Percentiles rank a stretch among this genome's conserved stretches.
These are phyloP conservation scores for Spinus olivaceus DNA, from an alignment of 2,797 vertebrate species.

Conservation along the genomic window DNA sequence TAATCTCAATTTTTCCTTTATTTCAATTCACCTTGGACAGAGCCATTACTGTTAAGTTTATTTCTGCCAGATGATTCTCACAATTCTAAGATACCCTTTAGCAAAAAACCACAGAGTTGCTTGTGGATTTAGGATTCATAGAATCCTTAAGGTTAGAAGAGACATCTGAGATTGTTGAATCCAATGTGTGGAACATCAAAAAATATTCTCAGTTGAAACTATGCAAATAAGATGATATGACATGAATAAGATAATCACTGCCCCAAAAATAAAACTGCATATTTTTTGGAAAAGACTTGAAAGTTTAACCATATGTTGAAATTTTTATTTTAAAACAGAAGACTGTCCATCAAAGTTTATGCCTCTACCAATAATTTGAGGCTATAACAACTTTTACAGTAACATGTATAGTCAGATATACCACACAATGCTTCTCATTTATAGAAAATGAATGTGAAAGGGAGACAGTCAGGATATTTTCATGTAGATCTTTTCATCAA, in stretches of 20 bases:
- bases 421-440: background rate
- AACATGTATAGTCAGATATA: background rate
- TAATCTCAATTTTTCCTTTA: background rate
- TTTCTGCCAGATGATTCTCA: background rate
- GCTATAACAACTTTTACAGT: background rate
- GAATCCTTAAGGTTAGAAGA: background rate
- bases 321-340: background rate
- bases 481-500: background rate
- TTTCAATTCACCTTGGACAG: background rate
- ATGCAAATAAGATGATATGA: background rate
- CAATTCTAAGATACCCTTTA: background rate
- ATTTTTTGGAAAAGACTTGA: background rate
- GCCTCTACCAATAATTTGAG: background rate
- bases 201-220: background rate
- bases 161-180: background rate
- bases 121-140: background rate
- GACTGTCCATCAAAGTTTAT: background rate
- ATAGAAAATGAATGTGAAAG: background rate
- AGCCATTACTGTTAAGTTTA: background rate
- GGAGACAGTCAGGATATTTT: background rate
- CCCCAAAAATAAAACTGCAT: fast-evolving
- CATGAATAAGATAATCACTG: background rate
- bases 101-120: background rate
- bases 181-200: background rate
- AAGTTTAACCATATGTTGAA: background rate